A percentile compares a stretch with the other conserved stretches of the same genome.
Evolutionary conservation across 1,140 invertebrate species (phyloP).

Genomic region (Drosophila azteca): DNA sequence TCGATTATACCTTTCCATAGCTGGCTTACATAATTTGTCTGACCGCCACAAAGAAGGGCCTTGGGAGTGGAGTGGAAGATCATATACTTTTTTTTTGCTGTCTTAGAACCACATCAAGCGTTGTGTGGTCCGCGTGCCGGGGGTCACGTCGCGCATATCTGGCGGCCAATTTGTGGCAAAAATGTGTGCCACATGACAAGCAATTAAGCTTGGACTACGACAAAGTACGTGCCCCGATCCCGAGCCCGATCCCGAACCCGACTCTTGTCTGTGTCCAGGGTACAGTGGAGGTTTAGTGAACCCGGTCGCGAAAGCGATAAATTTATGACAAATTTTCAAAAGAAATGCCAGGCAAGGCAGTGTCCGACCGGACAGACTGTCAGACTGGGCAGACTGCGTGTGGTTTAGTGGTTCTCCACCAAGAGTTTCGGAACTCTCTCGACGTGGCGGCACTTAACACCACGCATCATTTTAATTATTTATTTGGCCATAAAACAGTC

Average conservation of each 20-base stretch:
- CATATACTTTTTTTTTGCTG: constrained; percentile 29
- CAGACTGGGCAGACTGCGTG: constrained; percentile 51
- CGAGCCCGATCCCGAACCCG: constrained; percentile 6
- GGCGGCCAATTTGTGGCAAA: constrained; percentile 64
- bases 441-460: constrained; percentile 78
- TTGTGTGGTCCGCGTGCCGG: constrained; percentile 58
- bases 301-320: constrained; percentile 74
- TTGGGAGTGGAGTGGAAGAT: constrained; percentile 1
- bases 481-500: constrained; percentile 78
- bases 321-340: constrained; percentile 81
- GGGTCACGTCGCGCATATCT: constrained; percentile 64
- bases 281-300: constrained; percentile 64
- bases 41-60: background rate
- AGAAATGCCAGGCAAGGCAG: constrained; percentile 52
- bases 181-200: constrained; percentile 79
- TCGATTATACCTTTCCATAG: too few species aligned
- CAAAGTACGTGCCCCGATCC: constrained; percentile 48
- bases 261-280: background rate
- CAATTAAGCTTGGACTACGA: constrained; percentile 64
- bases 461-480: constrained; percentile 83
- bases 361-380: constrained; percentile 47
- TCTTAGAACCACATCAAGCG: constrained; percentile 31
- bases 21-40: too few species aligned
- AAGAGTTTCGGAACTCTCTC: constrained; percentile 35
- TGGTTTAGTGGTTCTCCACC: constrained; percentile 12